Evolutionary conservation across 2,113 vertebrate genomes (phyloP), one percentile per base, ranked within the genome.

Genomic region (Mormyrus iriodes): DNA sequence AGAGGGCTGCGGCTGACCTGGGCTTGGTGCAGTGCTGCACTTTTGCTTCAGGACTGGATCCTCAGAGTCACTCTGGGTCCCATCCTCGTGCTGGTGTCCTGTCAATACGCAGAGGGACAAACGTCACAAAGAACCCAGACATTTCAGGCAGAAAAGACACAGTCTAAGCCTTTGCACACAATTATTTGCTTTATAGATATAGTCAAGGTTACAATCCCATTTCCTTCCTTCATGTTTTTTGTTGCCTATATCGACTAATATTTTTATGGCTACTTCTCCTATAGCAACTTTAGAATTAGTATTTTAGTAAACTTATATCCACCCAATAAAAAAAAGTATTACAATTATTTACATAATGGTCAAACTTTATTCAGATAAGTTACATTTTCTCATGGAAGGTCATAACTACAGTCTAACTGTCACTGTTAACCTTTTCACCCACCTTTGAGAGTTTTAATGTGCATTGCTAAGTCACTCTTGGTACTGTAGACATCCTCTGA

Each of bases 1-100:
- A 48, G 90, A 58, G 0, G 7, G 89, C 51, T 52, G 31, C 24
- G 76, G 83, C 76, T 53, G 79, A 69, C 0, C 88, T 58, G 7
- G 17, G 17, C 19, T 42, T 19, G 31, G 12, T 4, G 73, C 1
- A 2, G 91, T 93, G 92, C 91, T 93, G 90, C 1, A 89, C 88
- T 92, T 92, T 49, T 92, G 95, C 90, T 94, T 95, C 0, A 91
- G 89, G 24, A 93, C n/a, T 0, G 95, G 96, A 90, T 96, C 94
- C 90, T 97, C 97, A 0, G 96, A 96, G 92, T 98, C 97, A 0
- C 96, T 97, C 90, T 96, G 96, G 0, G 95, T 96, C 82, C 96
- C 95, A 0, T 98, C 97, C 91, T 97, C 96, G 49, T 95, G 94
- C 87, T 94, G 94, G 89, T 96, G 96, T 91, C 94, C 97, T 98